These are phyloP conservation scores for Drosophila gunungcola DNA, from an alignment of 1,140 invertebrate species.

Conservation along the genomic window DNA sequence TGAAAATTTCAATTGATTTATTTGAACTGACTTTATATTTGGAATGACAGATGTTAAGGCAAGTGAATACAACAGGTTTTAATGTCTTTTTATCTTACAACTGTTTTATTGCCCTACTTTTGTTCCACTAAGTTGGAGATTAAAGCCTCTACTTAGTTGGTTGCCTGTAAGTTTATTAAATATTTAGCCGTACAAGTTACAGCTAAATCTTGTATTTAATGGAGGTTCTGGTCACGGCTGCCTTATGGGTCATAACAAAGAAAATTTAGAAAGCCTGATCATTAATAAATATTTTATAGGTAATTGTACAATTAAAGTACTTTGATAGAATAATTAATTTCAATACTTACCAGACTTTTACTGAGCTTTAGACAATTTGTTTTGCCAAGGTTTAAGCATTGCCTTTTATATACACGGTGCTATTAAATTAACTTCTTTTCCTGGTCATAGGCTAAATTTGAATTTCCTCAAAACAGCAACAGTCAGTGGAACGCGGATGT, in stretches of 20 bases:
- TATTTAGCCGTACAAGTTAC: too few species aligned
- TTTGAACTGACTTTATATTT: slow-evolving; percentile 7
- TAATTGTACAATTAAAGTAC: too few species aligned
- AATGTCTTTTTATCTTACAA: not conserved
- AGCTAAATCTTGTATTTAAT: too few species aligned
- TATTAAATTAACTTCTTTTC: not conserved
- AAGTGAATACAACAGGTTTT: slow-evolving; percentile 27
- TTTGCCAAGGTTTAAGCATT: not conserved
- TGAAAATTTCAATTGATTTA: slow-evolving; percentile 25
- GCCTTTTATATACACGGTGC: not conserved
- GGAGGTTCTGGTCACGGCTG: too few species aligned
- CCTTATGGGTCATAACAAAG: too few species aligned
- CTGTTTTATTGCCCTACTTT: not conserved
- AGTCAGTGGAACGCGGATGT: slow-evolving; percentile 6
- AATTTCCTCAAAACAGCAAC: slow-evolving; percentile 42
- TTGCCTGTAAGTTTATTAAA: too few species aligned
- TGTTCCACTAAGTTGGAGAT: not conserved
- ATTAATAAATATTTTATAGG: too few species aligned
- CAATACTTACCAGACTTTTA: too few species aligned
- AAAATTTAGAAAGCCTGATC: too few species aligned
- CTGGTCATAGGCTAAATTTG: slow-evolving; percentile 3
- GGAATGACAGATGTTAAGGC: slow-evolving; percentile 10
- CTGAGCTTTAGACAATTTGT: too few species aligned
- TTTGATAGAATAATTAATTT: too few species aligned
- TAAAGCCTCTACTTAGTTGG: too few species aligned